Percentiles rank a stretch among this genome's conserved stretches.
Evolutionary conservation across 2,888 invertebrate genomes (phyloP).

Genomic region (Omphaloscelis lunosa): DNA sequence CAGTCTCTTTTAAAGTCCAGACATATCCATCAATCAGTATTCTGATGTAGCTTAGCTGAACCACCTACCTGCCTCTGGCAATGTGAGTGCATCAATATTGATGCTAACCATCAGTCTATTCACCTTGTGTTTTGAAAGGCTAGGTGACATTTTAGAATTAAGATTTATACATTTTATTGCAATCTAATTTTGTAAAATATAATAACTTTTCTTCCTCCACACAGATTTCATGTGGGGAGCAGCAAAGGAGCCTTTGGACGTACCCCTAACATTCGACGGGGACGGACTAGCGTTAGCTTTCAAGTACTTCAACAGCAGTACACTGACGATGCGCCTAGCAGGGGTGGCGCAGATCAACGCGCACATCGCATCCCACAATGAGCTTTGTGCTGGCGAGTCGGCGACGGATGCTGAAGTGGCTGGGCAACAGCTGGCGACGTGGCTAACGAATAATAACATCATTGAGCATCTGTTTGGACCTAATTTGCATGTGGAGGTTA

Average conservation of each 20-base stretch:
- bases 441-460: constrained; percentile 97
- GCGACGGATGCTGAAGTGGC: constrained; percentile 96
- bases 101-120: neutral
- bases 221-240: constrained; percentile 98
- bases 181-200: neutral
- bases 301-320: constrained; percentile 98
- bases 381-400: constrained; percentile 96
- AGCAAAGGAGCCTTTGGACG: constrained; percentile 97
- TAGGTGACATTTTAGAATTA: neutral
- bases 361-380: constrained; percentile 97
- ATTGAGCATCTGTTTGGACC: constrained; percentile 99
- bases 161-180: neutral
- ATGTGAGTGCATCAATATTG: neutral
- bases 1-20: neutral
- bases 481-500: constrained; percentile 98
- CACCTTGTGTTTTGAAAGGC: neutral
- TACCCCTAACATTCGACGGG: constrained; percentile 95
- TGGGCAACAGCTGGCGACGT: constrained; percentile 95
- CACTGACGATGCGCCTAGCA: constrained; percentile 97
- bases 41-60: too few species aligned
- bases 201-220: neutral
- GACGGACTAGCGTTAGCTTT: constrained; percentile 98
- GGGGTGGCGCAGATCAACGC: constrained; percentile 98
- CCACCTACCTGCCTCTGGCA: neutral
- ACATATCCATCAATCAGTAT: neutral